phyloP scores from a whole-genome alignment of 2,888 invertebrate genomes.

The Troides oblongomaculatus region DNA sequence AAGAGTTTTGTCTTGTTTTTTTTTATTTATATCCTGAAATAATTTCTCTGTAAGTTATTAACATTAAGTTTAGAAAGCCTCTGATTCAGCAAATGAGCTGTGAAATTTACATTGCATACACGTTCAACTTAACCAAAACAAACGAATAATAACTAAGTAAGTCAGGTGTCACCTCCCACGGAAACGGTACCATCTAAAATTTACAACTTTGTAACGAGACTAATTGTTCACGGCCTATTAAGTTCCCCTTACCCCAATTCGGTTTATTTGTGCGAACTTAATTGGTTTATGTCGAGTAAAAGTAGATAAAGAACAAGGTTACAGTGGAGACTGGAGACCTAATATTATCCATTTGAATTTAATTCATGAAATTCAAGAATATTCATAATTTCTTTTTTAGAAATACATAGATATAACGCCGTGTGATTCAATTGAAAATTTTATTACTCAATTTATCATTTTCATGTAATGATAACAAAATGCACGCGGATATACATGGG shows the following conservation, averaged over 20 bases:
- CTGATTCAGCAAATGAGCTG: background rate
- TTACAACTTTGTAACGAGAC: slow-evolving; percentile 24
- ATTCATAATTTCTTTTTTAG: background rate
- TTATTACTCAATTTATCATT: too few relatives aligned
- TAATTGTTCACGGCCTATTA: slow-evolving; percentile 27
- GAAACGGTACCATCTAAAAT: slow-evolving; percentile 8
- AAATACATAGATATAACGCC: too few relatives aligned
- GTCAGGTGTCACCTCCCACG: slow-evolving; percentile 5
- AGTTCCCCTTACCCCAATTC: slow-evolving; percentile 24
- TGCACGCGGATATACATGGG: too few relatives aligned
- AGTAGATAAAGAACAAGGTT: slow-evolving; percentile 15
- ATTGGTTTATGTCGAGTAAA: slow-evolving; percentile 19
- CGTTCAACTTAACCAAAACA: background rate
- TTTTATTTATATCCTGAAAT: background rate
- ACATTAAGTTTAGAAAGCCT: background rate
- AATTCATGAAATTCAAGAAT: background rate
- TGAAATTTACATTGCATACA: background rate
- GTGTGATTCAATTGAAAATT: background rate
- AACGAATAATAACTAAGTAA: background rate
- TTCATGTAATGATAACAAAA: too few relatives aligned
- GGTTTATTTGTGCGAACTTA: slow-evolving; percentile 24
- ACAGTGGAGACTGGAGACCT: background rate
- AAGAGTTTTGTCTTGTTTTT: background rate
- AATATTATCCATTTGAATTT: background rate
- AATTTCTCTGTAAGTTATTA: background rate